Conservation (phyloP, 37 sponge, comb jelly and placozoan genomes). For the Aplysina aerophoba region DNA sequence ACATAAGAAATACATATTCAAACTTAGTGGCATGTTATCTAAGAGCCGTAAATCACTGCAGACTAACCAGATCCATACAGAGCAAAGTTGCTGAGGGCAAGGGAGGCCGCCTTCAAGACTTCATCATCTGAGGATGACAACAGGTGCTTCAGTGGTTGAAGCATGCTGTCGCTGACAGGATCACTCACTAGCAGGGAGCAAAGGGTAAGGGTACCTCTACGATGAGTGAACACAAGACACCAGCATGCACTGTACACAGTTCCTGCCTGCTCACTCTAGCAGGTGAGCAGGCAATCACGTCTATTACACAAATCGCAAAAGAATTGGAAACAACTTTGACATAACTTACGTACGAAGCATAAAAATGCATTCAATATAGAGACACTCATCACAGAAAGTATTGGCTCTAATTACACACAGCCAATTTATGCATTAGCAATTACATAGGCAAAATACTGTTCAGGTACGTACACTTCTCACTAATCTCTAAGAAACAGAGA, state of each 20-base stretch:
- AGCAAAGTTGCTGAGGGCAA: conserved; percentile 88
- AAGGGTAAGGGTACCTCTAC: neutral
- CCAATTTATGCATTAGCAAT: too few species aligned
- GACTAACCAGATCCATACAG: conserved; percentile 82
- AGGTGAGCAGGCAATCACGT: too few species aligned
- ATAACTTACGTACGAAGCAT: too few species aligned
- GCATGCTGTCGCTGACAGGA: conserved; percentile 54
- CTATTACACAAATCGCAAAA: too few species aligned
- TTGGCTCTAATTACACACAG: too few species aligned
- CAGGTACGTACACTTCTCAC: conserved; percentile 73
- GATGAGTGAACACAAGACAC: neutral
- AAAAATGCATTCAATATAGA: too few species aligned
- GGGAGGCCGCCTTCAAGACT: conserved; percentile 77
- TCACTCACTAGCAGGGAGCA: conserved; percentile 51
- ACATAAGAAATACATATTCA: too few species aligned
- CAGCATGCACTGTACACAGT: neutral
- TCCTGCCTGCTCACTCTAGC: too few species aligned
- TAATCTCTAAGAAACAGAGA: conserved; percentile 83
- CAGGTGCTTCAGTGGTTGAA: conserved; percentile 79
- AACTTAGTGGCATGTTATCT: too few species aligned
- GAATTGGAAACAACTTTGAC: too few species aligned
- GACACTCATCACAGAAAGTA: too few species aligned
- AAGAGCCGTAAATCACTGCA: too few species aligned
- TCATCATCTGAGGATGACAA: conserved; percentile 73
- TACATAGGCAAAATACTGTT: neutral